Evolutionary conservation across 2,113 vertebrate species (phyloP).

Genomic region (Gopherus flavomarginatus): DNA sequence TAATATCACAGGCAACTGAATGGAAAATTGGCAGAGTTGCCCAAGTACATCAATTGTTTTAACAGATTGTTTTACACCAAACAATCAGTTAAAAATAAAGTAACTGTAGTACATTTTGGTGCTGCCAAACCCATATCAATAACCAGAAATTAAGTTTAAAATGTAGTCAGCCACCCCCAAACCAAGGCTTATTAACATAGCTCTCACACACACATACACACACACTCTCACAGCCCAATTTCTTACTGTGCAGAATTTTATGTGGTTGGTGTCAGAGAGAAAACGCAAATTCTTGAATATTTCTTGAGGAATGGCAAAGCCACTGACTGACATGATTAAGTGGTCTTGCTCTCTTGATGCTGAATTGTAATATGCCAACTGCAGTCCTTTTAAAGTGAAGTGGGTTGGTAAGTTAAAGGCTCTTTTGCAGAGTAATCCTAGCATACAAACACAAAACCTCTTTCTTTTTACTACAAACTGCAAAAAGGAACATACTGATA

Average conservation of each 20-base stretch:
- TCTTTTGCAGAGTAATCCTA: background rate
- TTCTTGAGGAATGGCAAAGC: background rate
- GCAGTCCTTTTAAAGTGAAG: background rate
- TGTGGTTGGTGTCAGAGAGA: background rate
- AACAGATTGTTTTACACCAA: background rate
- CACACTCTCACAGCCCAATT: background rate
- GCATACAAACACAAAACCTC: fast-evolving
- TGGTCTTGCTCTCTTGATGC: background rate
- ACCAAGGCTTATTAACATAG: background rate
- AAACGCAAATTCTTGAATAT: background rate
- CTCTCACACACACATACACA: background rate
- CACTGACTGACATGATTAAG: background rate
- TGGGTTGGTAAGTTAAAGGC: background rate
- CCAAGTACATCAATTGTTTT: background rate
- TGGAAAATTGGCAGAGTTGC: background rate
- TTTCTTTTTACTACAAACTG: background rate
- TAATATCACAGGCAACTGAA: background rate
- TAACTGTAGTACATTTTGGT: background rate
- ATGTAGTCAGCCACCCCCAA: background rate
- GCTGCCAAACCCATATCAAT: background rate
- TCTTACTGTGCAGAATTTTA: background rate
- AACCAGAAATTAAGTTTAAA: background rate
- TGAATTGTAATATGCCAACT: background rate
- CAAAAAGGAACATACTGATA: background rate
- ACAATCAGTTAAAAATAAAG: background rate